Base-by-base conservation (phyloP, 2,797 vertebrate species). In the Aeoliscus strigatus region DNA sequence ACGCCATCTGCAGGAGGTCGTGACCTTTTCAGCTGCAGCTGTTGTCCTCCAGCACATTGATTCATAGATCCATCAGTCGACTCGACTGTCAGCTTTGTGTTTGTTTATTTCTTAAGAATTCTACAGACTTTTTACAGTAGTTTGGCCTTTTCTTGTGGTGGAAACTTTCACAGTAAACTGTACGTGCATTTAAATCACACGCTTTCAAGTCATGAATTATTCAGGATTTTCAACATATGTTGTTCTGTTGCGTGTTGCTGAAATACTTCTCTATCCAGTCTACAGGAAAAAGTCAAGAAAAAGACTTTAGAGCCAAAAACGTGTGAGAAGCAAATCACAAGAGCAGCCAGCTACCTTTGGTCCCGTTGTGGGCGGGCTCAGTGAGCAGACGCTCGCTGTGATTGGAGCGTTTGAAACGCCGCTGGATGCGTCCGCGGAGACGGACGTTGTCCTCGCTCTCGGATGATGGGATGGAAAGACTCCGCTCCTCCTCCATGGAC, bases 361-460 rank as follows among this genome's bases (percentile, higher is more conserved):
- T 92, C 41, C 85, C 68, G 0, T 87, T 90, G 72, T 91, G 90
- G 59, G 86, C 12, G 6, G 92, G 90, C 46, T 98, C 85, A 3
- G 93, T 92, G 70, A 99, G 94, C 38, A 98, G 90, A 21, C 94
- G 88, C 58, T 99, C 93, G 1, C 94, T 85, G 64, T 95, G 94
- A 28, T 93, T 93, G 0, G 91, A 88, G 15, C 91, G 89, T 57
- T 91, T 91, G 70, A 97, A 94, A 12, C 92, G 88, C 6, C 90
- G 90, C 66, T 93, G 96, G 83, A 98, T 96, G 58, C 92, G 91
- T 9, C 94, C 91, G 6, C 92, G 92, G n/a, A 93, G 88, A 11
- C 92, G 90, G 2, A 96, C 91, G 0, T 97, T 97, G 81, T 99
- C 96, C 55, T 99, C 96, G 0, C 96, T 99, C 80, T 98, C 96